These are phyloP conservation scores for Sturnira hondurensis DNA, from an alignment of 2,113 vertebrate species.

Conservation along the genomic window DNA sequence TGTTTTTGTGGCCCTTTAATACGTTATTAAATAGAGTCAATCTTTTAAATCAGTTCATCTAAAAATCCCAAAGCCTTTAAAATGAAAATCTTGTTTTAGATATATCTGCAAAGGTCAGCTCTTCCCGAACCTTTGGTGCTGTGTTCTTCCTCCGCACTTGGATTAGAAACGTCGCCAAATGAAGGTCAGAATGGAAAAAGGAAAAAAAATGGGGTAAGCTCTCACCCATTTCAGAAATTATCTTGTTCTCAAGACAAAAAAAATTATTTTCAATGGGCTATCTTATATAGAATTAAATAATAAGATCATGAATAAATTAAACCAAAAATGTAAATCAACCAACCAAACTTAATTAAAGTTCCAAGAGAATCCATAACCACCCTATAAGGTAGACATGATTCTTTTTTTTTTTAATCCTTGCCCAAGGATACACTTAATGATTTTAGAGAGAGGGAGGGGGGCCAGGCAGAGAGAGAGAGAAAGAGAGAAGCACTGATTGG, in stretches of 20 bases:
- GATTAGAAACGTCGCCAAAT: not conserved
- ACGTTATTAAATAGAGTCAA: not conserved
- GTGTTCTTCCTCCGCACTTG: not conserved
- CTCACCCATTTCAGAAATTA: not conserved
- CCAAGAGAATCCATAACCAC: not conserved
- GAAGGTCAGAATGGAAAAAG: not conserved
- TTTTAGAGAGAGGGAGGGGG: too few relatives aligned
- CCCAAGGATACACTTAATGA: too few relatives aligned
- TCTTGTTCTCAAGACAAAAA: not conserved
- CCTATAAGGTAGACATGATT: not conserved
- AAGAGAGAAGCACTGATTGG: too few relatives aligned
- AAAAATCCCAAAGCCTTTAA: not conserved
- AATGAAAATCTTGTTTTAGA: not conserved
- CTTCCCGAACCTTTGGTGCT: not conserved
- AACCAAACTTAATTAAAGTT: too few relatives aligned
- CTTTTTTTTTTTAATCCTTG: too few relatives aligned
- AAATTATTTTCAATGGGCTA: not conserved
- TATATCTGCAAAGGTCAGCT: not conserved
- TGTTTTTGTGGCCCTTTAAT: not conserved
- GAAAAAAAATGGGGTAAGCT: not conserved
- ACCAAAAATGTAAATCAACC: not conserved
- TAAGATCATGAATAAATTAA: not conserved
- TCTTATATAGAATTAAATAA: not conserved
- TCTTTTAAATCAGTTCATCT: constrained; percentile 9
- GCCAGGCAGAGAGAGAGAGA: too few relatives aligned